Conservation (phyloP, 64 coral and sea anemone genomes). For the Catalaphyllia jardinei region DNA sequence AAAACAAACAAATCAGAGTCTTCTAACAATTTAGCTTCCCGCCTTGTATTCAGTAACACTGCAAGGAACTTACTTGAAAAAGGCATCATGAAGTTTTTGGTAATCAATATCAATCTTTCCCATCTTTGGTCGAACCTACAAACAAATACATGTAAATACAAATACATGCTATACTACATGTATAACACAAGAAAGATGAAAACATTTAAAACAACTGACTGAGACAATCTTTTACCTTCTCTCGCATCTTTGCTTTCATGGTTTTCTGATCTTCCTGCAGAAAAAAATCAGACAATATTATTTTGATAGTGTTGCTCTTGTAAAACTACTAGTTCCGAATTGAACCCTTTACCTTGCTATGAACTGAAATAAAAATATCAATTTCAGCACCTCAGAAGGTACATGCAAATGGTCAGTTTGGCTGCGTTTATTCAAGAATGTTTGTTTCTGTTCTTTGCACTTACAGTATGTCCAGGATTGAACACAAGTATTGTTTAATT, state of each 20-base stretch:
- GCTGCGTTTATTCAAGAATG: no score
- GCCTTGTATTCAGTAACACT: no score
- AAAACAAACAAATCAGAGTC: no score
- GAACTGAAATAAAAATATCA: not conserved
- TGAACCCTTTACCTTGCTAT: no score
- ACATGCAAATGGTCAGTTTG: no score
- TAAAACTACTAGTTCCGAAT: no score
- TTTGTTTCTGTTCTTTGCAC: no score
- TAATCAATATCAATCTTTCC: constrained; percentile 99
- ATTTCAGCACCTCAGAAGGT: no score
- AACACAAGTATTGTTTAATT: no score
- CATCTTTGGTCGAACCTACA: constrained; percentile 95
- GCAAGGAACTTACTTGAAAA: constrained; percentile 91
- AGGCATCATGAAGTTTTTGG: constrained; percentile 98
- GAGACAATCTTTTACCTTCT: constrained; percentile 69
- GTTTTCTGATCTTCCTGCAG: constrained; percentile 91
- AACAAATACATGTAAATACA: not conserved
- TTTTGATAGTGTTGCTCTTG: no score
- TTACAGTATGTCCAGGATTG: no score
- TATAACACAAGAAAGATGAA: not conserved
- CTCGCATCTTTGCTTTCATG: constrained; percentile 99
- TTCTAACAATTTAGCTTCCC: no score
- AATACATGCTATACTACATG: not conserved
- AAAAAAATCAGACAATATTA: not conserved
- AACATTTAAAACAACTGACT: not conserved